phyloP scores from a whole-genome alignment of 2,113 vertebrate species.

The Sapayoa aenigma region DNA sequence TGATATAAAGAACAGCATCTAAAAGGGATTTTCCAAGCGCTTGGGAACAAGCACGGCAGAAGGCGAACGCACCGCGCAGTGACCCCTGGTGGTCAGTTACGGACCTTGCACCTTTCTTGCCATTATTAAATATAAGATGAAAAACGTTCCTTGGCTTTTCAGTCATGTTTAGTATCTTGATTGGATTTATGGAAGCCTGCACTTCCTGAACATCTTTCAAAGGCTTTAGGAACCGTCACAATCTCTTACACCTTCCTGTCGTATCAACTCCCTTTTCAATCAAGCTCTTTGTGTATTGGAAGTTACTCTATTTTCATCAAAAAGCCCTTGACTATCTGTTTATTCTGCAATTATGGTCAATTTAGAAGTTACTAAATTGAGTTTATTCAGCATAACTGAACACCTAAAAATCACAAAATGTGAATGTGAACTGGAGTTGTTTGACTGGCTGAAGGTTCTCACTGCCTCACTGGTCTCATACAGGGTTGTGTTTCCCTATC shows the following conservation, averaged over 20 bases:
- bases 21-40: constrained; percentile 7
- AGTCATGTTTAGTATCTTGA: neutral
- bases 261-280: neutral
- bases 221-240: neutral
- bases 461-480: neutral
- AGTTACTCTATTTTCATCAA: neutral
- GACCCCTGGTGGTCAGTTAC: constrained; percentile 45
- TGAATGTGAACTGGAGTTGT: neutral
- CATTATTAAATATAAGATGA: neutral
- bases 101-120: constrained; percentile 36
- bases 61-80: constrained; percentile 33
- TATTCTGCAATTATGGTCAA: neutral
- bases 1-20: neutral
- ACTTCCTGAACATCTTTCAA: neutral
- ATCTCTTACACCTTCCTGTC: neutral
- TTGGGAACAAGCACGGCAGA: constrained; percentile 14
- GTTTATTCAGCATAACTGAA: neutral
- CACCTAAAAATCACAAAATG: neutral
- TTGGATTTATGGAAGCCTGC: neutral
- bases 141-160: neutral
- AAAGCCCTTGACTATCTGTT: neutral
- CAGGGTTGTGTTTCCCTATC: neutral
- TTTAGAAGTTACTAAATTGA: neutral
- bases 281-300: neutral
- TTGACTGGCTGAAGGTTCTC: neutral